Evolutionary conservation across 2,888 invertebrate genomes (phyloP).

Genomic region (Dicyrtomina minuta): DNA sequence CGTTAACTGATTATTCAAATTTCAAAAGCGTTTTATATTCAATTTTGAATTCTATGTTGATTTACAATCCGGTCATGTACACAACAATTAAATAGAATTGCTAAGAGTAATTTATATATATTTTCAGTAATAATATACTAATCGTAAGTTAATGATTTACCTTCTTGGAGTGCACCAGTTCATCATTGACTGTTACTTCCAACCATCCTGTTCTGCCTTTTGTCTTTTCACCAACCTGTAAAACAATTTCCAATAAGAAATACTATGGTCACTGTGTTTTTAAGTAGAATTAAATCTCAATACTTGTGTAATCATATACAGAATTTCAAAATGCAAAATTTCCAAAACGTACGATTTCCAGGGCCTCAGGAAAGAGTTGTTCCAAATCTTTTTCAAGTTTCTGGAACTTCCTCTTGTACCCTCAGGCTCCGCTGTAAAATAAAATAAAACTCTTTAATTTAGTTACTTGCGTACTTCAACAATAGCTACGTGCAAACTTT

Average conservation of each 20-base stretch:
- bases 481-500: not conserved
- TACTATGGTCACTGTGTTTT: too few species aligned
- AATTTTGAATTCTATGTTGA: too few species aligned
- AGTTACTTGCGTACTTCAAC: not conserved
- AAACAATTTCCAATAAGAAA: too few species aligned
- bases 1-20: too few species aligned
- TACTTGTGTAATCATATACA: too few species aligned
- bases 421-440: slow-evolving; percentile 49
- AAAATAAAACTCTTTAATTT: slow-evolving; percentile 9
- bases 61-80: too few species aligned
- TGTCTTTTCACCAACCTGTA: slow-evolving; percentile 19
- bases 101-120: not conserved
- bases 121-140: not conserved
- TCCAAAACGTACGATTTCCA: slow-evolving; percentile 47
- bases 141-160: slow-evolving; percentile 1
- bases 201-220: slow-evolving; percentile 13
- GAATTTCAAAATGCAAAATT: too few species aligned
- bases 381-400: slow-evolving; percentile 48
- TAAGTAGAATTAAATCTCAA: too few species aligned
- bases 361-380: slow-evolving; percentile 40
- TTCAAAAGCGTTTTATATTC: too few species aligned
- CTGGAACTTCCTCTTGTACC: slow-evolving; percentile 47
- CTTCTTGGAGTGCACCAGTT: slow-evolving; percentile 24
- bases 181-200: slow-evolving; percentile 14
- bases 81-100: too few species aligned